Evolutionary conservation across 2,113 vertebrate species (phyloP).

Genomic region (Speoplatyrhinus poulsoni): DNA sequence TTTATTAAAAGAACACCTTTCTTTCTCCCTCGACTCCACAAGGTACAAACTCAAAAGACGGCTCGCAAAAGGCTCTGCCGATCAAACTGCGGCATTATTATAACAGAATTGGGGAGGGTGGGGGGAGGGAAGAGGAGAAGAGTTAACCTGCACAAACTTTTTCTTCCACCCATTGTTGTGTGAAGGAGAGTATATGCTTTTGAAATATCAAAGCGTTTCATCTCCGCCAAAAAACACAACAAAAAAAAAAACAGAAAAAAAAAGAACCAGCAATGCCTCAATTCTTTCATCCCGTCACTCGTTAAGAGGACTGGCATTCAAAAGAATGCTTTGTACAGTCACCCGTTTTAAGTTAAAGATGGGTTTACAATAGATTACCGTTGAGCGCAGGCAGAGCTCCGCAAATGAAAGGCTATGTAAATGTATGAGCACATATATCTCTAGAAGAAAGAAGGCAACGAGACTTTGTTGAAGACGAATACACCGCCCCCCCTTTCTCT

Average conservation of each 20-base stretch:
- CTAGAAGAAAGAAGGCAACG: constrained; percentile 32
- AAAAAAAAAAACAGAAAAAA: not conserved
- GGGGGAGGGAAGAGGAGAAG: not conserved
- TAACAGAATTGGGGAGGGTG: constrained; percentile 1
- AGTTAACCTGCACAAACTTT: constrained; percentile 14
- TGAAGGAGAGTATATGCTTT: constrained; percentile 32
- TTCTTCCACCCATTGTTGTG: constrained; percentile 8
- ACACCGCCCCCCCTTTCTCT: not conserved
- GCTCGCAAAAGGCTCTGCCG: constrained; percentile 10
- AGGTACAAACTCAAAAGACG: constrained; percentile 9
- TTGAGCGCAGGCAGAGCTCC: constrained; percentile 38
- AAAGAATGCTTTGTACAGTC: constrained; percentile 51
- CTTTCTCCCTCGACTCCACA: not conserved
- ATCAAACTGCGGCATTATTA: constrained; percentile 39
- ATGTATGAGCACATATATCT: constrained; percentile 43
- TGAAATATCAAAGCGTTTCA: constrained; percentile 51
- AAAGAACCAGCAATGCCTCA: constrained; percentile 45
- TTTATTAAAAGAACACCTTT: not conserved
- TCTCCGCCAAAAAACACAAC: not conserved
- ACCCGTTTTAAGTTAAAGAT: constrained; percentile 42
- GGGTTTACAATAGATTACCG: constrained; percentile 56
- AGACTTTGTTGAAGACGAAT: constrained; percentile 36
- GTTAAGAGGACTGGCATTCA: constrained; percentile 28
- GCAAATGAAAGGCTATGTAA: constrained; percentile 45
- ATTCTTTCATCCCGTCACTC: constrained; percentile 48